These are phyloP conservation scores for Erpobdella octoculata DNA, from an alignment of 2,888 invertebrate genomes.

Conservation along the genomic window DNA sequence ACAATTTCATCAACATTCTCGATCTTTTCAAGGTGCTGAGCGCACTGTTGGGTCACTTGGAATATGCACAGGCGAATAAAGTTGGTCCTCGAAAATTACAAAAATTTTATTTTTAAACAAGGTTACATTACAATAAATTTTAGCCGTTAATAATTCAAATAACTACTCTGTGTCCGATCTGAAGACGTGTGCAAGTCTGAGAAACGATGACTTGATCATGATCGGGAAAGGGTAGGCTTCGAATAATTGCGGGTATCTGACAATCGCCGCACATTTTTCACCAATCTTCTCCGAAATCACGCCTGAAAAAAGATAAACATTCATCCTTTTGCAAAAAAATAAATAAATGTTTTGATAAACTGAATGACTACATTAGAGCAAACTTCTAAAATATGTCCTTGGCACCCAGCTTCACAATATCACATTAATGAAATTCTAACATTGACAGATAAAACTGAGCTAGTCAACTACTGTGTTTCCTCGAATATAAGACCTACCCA, in stretches of 20 bases:
- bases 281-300: slow-evolving; percentile 81
- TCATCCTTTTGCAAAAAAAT: no score
- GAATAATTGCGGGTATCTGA: slow-evolving; percentile 83
- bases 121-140: neutral
- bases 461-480: no score
- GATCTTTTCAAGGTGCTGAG: slow-evolving; percentile 86
- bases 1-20: slow-evolving; percentile 89
- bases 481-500: no score
- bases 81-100: slow-evolving; percentile 63
- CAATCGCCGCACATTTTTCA: slow-evolving; percentile 93
- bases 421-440: no score
- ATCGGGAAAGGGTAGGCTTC: slow-evolving; percentile 97
- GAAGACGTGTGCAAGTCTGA: slow-evolving; percentile 90
- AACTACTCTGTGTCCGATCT: slow-evolving; percentile 61
- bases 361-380: neutral
- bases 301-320: slow-evolving; percentile 57
- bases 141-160: neutral
- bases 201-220: slow-evolving; percentile 85
- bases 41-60: slow-evolving; percentile 86
- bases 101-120: neutral
- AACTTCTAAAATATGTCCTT: no score
- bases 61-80: slow-evolving; percentile 84
- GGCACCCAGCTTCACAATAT: no score
- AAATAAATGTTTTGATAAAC: neutral
- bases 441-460: no score